A percentile compares a stretch with the other conserved stretches of the same genome.
phyloP scores from a whole-genome alignment of 2,797 vertebrate genomes.

The Danio jaintianensis region DNA sequence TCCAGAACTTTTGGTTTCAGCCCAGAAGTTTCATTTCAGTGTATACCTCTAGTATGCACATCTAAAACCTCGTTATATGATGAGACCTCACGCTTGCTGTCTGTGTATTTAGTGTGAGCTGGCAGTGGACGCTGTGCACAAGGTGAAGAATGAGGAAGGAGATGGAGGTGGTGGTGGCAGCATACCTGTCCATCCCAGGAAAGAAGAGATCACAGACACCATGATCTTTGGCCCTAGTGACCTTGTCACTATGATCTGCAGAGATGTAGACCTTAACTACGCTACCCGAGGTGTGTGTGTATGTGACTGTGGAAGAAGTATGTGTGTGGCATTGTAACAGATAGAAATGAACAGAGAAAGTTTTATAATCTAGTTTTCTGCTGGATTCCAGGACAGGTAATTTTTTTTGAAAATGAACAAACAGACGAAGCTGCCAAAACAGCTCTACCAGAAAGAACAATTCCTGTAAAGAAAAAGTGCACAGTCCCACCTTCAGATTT shows the following conservation, averaged over 20 bases:
- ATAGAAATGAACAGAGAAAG: neutral
- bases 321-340: constrained; percentile 13
- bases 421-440: too few relatives aligned
- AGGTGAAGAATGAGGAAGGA: constrained; percentile 72
- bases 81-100: neutral
- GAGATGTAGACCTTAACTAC: constrained; percentile 91
- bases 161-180: constrained; percentile 64
- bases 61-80: neutral
- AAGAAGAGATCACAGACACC: constrained; percentile 92
- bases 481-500: too few relatives aligned
- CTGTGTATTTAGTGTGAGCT: constrained; percentile 83
- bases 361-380: too few relatives aligned
- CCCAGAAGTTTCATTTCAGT: too few relatives aligned
- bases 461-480: too few relatives aligned
- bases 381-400: too few relatives aligned
- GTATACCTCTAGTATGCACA: too few relatives aligned
- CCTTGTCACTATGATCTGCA: constrained; percentile 89
- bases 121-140: constrained; percentile 92
- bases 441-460: too few relatives aligned
- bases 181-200: constrained; percentile 75
- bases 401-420: too few relatives aligned
- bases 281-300: constrained; percentile 86
- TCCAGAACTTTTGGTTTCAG: too few relatives aligned
- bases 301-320: neutral
- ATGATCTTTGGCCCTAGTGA: constrained; percentile 92